Evolutionary conservation across 1,140 invertebrate genomes (phyloP).

Genomic region (Brachionus sp.): DNA sequence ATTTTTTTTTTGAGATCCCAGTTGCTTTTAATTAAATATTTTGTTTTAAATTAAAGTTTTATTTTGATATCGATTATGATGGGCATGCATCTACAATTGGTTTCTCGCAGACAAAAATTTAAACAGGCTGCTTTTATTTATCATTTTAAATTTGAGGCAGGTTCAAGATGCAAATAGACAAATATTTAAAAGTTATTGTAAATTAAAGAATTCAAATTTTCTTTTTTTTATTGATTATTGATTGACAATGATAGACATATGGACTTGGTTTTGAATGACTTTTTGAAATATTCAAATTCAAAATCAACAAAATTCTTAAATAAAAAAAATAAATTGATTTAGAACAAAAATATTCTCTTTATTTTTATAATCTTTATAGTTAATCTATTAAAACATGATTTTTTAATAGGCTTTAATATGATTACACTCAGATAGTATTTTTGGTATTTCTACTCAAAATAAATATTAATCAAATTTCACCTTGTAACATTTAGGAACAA

Average conservation of each 20-base stretch:
- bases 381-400: no score
- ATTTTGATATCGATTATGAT: background rate
- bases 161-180: background rate
- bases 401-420: no score
- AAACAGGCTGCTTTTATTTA: background rate
- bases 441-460: background rate
- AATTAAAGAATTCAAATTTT: background rate
- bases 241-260: background rate
- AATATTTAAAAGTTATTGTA: background rate
- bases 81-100: background rate
- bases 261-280: background rate
- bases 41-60: background rate
- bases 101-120: background rate
- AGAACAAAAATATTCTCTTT: no score
- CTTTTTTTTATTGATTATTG: background rate
- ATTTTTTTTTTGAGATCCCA: conserved; percentile 4
- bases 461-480: background rate
- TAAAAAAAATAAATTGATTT: no score
- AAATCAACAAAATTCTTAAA: no score
- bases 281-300: no score
- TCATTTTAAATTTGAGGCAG: background rate
- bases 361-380: no score
- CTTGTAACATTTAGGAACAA: background rate
- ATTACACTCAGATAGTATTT: background rate
- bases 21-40: conserved; percentile 36